Percentiles rank a stretch among this genome's conserved stretches.
Evolutionary conservation across 2,797 vertebrate genomes (phyloP).

Genomic region (Lithobates sylvaticus): DNA sequence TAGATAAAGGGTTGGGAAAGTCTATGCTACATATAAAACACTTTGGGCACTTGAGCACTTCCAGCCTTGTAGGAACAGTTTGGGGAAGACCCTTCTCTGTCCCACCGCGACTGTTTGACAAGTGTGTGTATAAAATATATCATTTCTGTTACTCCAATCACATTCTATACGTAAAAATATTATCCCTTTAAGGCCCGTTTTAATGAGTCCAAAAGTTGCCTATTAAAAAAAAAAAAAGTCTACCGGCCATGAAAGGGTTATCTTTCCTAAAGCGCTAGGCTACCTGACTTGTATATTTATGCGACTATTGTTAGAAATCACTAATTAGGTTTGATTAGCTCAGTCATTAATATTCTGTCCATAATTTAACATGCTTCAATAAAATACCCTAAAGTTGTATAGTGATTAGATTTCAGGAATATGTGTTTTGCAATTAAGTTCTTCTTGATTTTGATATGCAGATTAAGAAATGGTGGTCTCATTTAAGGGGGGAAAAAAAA

Average conservation of each 20-base stretch:
- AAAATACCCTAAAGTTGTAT: conserved; percentile 87
- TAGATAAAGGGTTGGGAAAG: too few relatives aligned
- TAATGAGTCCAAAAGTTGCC: neutral
- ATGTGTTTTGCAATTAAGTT: conserved; percentile 90
- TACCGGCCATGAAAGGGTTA: conserved; percentile 10
- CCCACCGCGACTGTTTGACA: too few relatives aligned
- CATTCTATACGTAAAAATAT: neutral
- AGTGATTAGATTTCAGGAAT: conserved; percentile 89
- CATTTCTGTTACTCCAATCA: neutral
- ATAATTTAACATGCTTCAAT: conserved; percentile 88
- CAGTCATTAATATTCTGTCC: conserved; percentile 87
- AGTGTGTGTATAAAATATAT: too few relatives aligned
- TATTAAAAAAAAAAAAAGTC: neutral
- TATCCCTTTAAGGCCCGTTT: neutral
- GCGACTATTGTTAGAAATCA: conserved; percentile 88
- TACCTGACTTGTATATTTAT: conserved; percentile 88
- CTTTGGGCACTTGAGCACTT: too few relatives aligned
- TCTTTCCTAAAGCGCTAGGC: conserved; percentile 74
- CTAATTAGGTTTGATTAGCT: conserved; percentile 89
- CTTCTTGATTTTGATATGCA: conserved; percentile 89
- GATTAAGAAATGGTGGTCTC: conserved; percentile 87
- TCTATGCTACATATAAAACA: too few relatives aligned
- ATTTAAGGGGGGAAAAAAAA: conserved; percentile 74
- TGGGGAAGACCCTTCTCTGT: too few relatives aligned
- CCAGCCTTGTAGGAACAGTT: too few relatives aligned